Conservation (phyloP, 2,888 invertebrate genomes). For the Eupithecia pulchellata region DNA sequence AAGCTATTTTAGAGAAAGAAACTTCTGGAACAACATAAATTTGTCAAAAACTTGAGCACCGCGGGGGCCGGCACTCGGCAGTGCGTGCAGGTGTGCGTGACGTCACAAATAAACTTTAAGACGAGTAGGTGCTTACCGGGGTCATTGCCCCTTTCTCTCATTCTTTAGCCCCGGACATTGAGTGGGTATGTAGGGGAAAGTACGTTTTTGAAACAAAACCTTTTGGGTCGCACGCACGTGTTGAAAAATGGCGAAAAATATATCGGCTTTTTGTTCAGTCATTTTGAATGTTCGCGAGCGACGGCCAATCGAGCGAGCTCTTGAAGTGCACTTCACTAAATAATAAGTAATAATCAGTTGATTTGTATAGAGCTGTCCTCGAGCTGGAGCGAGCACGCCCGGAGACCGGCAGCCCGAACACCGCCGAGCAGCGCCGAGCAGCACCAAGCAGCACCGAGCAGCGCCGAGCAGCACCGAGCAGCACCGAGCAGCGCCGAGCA, state of each 20-base stretch:
- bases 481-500: no score
- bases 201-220: no score
- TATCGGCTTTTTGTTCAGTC: background rate
- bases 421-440: no score
- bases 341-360: background rate
- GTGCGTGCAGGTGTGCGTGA: conserved; percentile 1
- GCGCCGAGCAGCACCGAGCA: no score
- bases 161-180: background rate
- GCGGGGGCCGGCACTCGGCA: no score
- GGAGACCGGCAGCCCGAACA: no score
- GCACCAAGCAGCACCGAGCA: no score
- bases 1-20: background rate
- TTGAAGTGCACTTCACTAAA: background rate
- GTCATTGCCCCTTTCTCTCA: background rate
- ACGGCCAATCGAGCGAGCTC: background rate
- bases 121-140: background rate
- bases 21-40: background rate
- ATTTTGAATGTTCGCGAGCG: background rate
- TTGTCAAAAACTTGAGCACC: background rate
- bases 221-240: background rate
- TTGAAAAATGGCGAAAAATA: background rate
- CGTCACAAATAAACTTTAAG: background rate
- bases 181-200: background rate
- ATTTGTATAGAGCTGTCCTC: background rate
- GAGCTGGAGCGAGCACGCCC: background rate